Base-by-base conservation (phyloP, 1,140 invertebrate species). In the Penaeus japonicus region DNA sequence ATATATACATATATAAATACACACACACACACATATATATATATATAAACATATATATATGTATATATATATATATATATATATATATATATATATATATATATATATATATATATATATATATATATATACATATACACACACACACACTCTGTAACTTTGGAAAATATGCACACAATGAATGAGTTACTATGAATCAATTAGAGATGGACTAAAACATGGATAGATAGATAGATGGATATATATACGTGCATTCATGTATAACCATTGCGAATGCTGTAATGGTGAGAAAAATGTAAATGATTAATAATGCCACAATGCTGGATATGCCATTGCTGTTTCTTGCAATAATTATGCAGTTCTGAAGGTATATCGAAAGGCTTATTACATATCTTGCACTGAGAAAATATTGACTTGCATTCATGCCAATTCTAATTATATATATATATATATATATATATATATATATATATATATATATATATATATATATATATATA, bases 41-140 rank as follows among this genome's bases (percentile, higher is more conserved):
- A 70, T 70, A 70, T 27, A 27, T 70, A 39, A 4, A 39, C 7
- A 39, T 47, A 47, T 47, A 47, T 47, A 47, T 47, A 47, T 47
- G 12, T 10, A 47, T 47, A 47, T 47, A 47, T 47, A 47, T 47
- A 47, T 47, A 47, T 47, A 47, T 47, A 47, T 47, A 47, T 47
- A 47, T 47, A 47, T 47, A 73, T 73, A 73, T 73, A 73, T 73
- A 73, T 73, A 73, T 73, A 73, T 73, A 73, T 73, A 73, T 73
- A n/a, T 73, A n/a, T 73, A n/a, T 73, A n/a, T 73, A n/a, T 73
- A n/a, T 73, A n/a, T 73, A n/a, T 73, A n/a, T 73, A n/a, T 73
- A n/a, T 24, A n/a, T 73, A 2, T 73, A n/a, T 24, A 73, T 24
- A 73, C 18, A 73, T n/a, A 73, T 22, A n/a, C 17, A 73, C 32